Conservation (phyloP, 2,113 vertebrate genomes). For the Heteronetta atricapilla region DNA sequence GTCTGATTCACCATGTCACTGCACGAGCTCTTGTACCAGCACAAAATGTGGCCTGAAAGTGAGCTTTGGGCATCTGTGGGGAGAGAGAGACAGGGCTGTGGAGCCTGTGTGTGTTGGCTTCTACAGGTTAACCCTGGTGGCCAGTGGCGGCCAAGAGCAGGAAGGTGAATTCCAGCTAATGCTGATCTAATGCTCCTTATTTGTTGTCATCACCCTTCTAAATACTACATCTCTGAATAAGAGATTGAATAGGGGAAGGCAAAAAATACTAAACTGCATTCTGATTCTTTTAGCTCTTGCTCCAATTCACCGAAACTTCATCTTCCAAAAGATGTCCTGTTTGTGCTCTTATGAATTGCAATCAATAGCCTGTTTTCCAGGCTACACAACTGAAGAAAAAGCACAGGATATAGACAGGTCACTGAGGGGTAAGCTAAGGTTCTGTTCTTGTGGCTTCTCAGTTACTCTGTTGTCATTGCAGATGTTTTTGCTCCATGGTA, state of each 20-base stretch:
- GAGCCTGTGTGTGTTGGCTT: not conserved
- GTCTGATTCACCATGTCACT: not conserved
- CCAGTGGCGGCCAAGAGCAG: not conserved
- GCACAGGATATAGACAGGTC: not conserved
- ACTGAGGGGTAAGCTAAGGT: not conserved
- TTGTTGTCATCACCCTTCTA: not conserved
- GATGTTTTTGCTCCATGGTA: not conserved
- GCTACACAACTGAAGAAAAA: not conserved
- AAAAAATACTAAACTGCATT: not conserved
- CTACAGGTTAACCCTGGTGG: not conserved
- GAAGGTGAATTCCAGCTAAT: not conserved
- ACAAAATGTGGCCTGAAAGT: not conserved
- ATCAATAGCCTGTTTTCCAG: not conserved
- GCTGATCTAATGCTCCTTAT: not conserved
- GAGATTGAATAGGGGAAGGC: not conserved
- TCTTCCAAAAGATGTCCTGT: not conserved
- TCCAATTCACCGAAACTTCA: not conserved
- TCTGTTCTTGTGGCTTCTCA: not conserved
- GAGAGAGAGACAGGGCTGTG: not conserved
- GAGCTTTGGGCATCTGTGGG: not conserved
- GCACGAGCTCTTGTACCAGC: not conserved
- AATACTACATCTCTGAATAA: not conserved
- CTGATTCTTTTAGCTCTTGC: not conserved
- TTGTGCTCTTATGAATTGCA: not conserved
- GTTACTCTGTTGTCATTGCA: not conserved